A percentile compares a stretch with the other conserved stretches of the same genome.
Conservation (phyloP, 92 coral and sea anemone genomes). For the Zoanthus solanderi region DNA sequence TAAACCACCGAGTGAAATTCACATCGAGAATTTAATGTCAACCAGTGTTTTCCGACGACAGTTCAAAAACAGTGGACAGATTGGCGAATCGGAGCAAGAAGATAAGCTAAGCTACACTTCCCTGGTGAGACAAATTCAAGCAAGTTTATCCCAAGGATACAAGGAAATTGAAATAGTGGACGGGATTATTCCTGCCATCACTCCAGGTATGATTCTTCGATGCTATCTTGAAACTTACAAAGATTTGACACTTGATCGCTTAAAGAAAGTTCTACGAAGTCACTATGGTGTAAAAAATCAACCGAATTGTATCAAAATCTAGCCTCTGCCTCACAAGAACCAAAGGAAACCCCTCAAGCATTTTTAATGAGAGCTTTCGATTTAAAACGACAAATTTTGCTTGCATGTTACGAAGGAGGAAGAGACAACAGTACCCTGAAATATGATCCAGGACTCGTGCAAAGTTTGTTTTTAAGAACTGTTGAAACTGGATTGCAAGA, state of each 20-base stretch:
- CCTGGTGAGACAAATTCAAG: conserved; percentile 61
- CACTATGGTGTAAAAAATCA: conserved; percentile 62
- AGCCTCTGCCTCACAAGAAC: conserved; percentile 60
- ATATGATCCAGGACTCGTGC: conserved; percentile 57
- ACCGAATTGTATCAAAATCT: conserved; percentile 65
- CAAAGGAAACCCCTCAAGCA: conserved; percentile 69
- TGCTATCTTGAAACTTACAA: conserved; percentile 63
- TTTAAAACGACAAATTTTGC: conserved; percentile 61
- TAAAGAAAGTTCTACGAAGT: conserved; percentile 64
- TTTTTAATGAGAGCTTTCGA: conserved; percentile 76
- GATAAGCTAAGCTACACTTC: conserved; percentile 71
- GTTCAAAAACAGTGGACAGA: conserved; percentile 70
- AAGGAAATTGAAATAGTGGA: conserved; percentile 60
- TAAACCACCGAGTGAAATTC: no score
- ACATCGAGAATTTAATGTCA: not conserved
- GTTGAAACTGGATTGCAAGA: conserved; percentile 76
- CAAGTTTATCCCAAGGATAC: conserved; percentile 49
- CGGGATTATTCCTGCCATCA: conserved; percentile 65
- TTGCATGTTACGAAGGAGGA: conserved; percentile 52
- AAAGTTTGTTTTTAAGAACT: conserved; percentile 55
- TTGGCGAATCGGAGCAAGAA: conserved; percentile 73
- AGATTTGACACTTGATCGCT: conserved; percentile 62
- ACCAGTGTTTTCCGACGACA: conserved; percentile 56
- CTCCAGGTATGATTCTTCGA: conserved; percentile 63
- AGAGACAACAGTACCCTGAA: conserved; percentile 43